Evolutionary conservation across 1,140 invertebrate genomes (phyloP).

Genomic region (Drosophila sucinea): DNA sequence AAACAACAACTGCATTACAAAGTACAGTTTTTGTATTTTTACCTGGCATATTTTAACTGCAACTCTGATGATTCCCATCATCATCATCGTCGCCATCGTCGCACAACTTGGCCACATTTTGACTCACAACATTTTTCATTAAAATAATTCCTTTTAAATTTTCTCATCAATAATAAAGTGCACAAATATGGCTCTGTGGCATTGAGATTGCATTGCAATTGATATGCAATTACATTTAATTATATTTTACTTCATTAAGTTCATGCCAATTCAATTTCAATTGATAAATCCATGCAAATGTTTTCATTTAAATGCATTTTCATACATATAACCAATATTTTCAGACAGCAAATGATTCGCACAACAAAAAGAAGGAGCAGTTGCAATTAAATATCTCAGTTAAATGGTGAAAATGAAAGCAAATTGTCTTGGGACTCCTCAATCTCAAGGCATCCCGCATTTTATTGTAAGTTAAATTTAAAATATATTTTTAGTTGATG

Average conservation of each 20-base stretch:
- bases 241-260: conserved; percentile 31
- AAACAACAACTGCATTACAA: conserved; percentile 19
- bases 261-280: conserved; percentile 7
- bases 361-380: too few species aligned
- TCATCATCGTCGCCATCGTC: not conserved
- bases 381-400: too few species aligned
- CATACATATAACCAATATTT: not conserved
- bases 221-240: conserved; percentile 55
- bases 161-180: conserved; percentile 12
- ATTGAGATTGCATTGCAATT: conserved; percentile 19
- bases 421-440: too few species aligned
- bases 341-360: not conserved
- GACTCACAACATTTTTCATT: not conserved
- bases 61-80: conserved; percentile 1
- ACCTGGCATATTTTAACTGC: conserved; percentile 15
- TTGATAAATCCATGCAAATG: not conserved
- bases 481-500: too few species aligned
- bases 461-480: too few species aligned
- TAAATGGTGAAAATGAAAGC: too few species aligned
- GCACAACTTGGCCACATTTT: not conserved
- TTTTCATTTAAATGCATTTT: conserved; percentile 16
- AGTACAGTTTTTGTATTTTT: conserved; percentile 2
- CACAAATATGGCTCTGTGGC: conserved; percentile 3
- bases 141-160: conserved; percentile 20
- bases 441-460: too few species aligned